Evolutionary conservation across 1,140 invertebrate genomes (phyloP), one percentile per base, ranked within the genome.

Genomic region (Drosophila parvula): DNA sequence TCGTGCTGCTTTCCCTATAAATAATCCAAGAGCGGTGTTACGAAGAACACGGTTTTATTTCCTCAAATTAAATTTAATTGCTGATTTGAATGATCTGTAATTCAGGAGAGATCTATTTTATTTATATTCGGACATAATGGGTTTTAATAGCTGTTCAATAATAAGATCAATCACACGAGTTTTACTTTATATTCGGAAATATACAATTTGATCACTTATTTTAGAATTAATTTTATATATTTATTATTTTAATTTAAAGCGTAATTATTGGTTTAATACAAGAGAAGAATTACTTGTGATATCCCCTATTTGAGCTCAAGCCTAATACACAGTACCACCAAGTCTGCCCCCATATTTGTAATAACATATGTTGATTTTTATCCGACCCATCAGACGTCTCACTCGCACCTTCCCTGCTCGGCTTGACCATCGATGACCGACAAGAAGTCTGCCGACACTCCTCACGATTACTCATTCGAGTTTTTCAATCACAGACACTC

Each of bases 361-460:
- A 22, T 38, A 22, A 36, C 18, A 56, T 11, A 28, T 44, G 18
- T 44, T 28, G 11, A 43, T 67, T 51, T 28, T 64, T 48, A 41
- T 67, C 34, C 30, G 11, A 12, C 38, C 10, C 18, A 28, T 11
- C 30, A 28, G 30, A 22, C 27, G 9, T 36, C 43, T 63, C 43
- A 8, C 22, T 22, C 41, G 22, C 34, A 34, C 12, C 34, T 22
- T 16, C 9, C 2, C 14, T 10, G 18, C 9, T n/a, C n/a, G 47
- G 34, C 30, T 12, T 55, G 16, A 12, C 30, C 50, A 48, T 10
- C 14, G 3, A 14, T 45, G 58, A 67, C 45, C 61, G 71, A 62
- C 65, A 77, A 80, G 58, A 84, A 80, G 81, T 77, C 80, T 80
- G 55, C 61, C 43, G 63, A 8, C 16, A 30, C 57, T 58, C 50